Evolutionary conservation across 2,888 invertebrate genomes (phyloP).

Genomic region (Leptothorax acervorum): DNA sequence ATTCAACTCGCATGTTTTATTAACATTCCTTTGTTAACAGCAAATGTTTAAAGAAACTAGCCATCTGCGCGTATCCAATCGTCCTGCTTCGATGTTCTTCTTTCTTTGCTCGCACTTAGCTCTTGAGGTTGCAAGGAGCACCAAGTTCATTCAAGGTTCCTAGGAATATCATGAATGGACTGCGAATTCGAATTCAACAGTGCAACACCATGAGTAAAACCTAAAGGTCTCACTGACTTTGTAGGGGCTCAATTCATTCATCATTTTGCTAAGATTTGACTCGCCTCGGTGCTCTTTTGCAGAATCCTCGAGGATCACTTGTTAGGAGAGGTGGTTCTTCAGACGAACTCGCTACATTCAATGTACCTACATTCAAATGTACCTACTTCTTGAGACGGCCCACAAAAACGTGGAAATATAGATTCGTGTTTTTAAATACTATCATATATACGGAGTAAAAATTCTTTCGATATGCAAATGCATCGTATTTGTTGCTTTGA

Average conservation of each 20-base stretch:
- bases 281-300: constrained; percentile 76
- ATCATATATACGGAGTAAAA: not conserved
- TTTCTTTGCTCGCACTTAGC: constrained; percentile 55
- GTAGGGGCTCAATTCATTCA: constrained; percentile 82
- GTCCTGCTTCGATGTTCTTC: constrained; percentile 50
- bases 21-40: not conserved
- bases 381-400: constrained; percentile 6
- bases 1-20: not conserved
- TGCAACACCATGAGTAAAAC: constrained; percentile 55
- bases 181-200: constrained; percentile 68
- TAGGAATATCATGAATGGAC: constrained; percentile 77
- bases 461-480: not conserved
- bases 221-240: constrained; percentile 73
- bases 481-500: not conserved
- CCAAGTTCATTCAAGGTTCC: constrained; percentile 77
- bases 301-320: constrained; percentile 79
- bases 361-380: too few species aligned
- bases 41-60: constrained; percentile 4
- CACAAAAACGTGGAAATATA: constrained; percentile 11
- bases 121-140: constrained; percentile 54
- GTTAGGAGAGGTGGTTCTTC: constrained; percentile 48
- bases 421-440: constrained; percentile 24
- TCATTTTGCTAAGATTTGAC: constrained; percentile 79
- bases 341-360: constrained; percentile 16
- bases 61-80: constrained; percentile 78